These are phyloP conservation scores for Peromyscus maniculatus DNA, from an alignment of 2,113 vertebrate species.

Conservation along the genomic window DNA sequence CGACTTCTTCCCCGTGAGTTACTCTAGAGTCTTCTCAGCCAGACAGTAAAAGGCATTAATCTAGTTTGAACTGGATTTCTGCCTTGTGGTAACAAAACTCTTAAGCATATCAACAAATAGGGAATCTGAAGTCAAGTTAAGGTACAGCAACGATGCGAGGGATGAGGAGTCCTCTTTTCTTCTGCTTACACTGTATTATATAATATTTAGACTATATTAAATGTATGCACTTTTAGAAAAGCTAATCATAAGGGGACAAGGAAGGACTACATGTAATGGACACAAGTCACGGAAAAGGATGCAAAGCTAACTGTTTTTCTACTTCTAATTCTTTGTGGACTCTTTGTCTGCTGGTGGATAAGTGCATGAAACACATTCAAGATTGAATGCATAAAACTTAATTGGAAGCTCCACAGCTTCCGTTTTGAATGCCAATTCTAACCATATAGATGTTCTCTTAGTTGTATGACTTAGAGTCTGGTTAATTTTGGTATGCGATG, in stretches of 20 bases:
- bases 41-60: slow-evolving; percentile 16
- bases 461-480: not conserved
- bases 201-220: not conserved
- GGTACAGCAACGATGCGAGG: not conserved
- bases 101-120: not conserved
- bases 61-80: slow-evolving; percentile 31
- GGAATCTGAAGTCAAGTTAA: not conserved
- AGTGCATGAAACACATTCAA: not conserved
- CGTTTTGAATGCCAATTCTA: not conserved
- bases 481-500: not conserved
- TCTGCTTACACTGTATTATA: not conserved
- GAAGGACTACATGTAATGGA: not conserved
- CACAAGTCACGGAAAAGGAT: not conserved
- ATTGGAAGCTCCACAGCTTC: too few relatives aligned
- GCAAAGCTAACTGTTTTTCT: not conserved
- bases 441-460: not conserved
- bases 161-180: not conserved
- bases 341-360: not conserved
- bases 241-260: not conserved
- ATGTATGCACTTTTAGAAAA: not conserved
- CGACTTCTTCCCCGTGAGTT: not conserved
- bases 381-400: not conserved
- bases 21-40: not conserved
- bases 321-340: not conserved
- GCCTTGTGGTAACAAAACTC: slow-evolving; percentile 2